phyloP scores from a whole-genome alignment of 2,797 vertebrate species.

The Darevskia nairensis region DNA sequence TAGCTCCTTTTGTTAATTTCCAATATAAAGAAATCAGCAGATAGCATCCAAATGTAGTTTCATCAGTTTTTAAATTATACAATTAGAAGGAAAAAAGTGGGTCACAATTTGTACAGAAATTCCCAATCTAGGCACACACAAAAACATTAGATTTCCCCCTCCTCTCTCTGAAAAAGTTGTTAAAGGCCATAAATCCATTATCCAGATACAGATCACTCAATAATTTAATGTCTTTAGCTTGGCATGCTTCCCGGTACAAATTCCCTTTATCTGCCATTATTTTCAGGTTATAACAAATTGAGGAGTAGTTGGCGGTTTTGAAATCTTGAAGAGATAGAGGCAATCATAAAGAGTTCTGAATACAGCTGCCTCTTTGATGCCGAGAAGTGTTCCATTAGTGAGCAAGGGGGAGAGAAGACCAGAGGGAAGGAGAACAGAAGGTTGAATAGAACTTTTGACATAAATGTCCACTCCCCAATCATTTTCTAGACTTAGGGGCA shows the following conservation, averaged over 20 bases:
- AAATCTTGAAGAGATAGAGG: slow-evolving; percentile 31
- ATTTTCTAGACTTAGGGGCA: neutral
- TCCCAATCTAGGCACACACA: slow-evolving; percentile 63
- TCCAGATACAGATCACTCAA: slow-evolving; percentile 75
- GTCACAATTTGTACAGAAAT: slow-evolving; percentile 66
- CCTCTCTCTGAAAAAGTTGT: slow-evolving; percentile 68
- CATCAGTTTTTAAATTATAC: slow-evolving; percentile 26
- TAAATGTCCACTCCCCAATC: neutral
- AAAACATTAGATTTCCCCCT: slow-evolving; percentile 65
- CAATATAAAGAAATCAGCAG: slow-evolving; percentile 66
- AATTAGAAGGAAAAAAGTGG: slow-evolving; percentile 34
- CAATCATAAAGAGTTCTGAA: accelerated
- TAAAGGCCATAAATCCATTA: slow-evolving; percentile 77
- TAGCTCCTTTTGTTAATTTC: slow-evolving; percentile 73
- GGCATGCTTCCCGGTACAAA: slow-evolving; percentile 76
- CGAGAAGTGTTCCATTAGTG: neutral
- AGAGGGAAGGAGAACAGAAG: neutral
- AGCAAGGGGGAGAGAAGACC: neutral
- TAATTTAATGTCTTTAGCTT: slow-evolving; percentile 76
- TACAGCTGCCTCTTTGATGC: neutral
- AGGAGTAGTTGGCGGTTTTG: slow-evolving; percentile 48
- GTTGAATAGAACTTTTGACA: neutral
- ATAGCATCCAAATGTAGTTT: slow-evolving; percentile 60
- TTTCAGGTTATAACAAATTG: slow-evolving; percentile 76
- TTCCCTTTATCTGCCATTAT: slow-evolving; percentile 77